A percentile compares a stretch with the other conserved stretches of the same genome.
phyloP scores from a whole-genome alignment of 2,797 vertebrate species.

The Tinamus major region DNA sequence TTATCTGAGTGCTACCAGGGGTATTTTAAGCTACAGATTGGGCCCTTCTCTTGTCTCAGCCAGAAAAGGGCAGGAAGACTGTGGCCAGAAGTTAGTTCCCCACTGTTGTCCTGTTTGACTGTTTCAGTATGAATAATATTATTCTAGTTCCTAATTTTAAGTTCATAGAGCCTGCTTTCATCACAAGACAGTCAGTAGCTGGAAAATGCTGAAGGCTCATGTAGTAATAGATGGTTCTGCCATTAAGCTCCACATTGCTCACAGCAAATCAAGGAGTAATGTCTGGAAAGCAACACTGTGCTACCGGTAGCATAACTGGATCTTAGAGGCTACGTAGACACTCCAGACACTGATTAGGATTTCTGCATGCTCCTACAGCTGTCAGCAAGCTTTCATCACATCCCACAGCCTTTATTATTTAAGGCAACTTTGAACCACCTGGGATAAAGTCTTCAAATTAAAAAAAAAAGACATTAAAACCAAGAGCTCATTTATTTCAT shows the following conservation, averaged over 20 bases:
- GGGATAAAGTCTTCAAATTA: not conserved
- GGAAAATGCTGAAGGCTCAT: not conserved
- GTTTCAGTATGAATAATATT: constrained; percentile 42
- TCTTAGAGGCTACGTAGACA: not conserved
- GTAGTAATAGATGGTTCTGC: not conserved
- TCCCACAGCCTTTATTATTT: not conserved
- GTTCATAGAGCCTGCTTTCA: not conserved
- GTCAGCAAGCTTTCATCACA: not conserved
- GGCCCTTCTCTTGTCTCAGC: not conserved
- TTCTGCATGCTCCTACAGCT: not conserved
- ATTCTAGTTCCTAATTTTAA: not conserved
- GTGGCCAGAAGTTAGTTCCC: constrained; percentile 15
- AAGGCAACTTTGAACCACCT: not conserved
- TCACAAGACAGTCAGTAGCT: not conserved
- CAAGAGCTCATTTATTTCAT: not conserved
- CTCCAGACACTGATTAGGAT: not conserved
- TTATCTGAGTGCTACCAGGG: not conserved
- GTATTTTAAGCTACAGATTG: not conserved
- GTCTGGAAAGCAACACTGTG: not conserved
- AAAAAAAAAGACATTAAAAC: not conserved
- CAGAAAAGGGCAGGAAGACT: not conserved
- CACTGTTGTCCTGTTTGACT: not conserved
- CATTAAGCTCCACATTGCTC: not conserved
- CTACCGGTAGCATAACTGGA: not conserved
- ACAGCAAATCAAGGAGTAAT: not conserved